Evolutionary conservation across 2,797 vertebrate species (phyloP).

Genomic region (Siniperca scherzeri): DNA sequence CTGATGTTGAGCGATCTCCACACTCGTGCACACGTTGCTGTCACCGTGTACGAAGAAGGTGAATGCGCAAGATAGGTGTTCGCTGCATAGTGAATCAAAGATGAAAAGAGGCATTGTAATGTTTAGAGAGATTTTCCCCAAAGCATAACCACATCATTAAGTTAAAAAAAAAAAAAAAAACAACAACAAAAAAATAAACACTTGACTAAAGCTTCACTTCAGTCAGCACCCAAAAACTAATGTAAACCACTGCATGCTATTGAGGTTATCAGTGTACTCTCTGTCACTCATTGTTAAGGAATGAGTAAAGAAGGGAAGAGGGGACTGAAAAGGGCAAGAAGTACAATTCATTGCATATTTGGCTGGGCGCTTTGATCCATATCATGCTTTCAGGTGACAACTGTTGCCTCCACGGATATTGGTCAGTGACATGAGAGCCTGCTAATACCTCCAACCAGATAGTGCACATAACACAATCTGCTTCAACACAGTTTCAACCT

Average conservation of each 20-base stretch:
- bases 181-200: background rate
- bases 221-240: slow-evolving; percentile 9
- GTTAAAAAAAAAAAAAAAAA: background rate
- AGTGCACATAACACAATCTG: slow-evolving; percentile 6
- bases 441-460: slow-evolving; percentile 19
- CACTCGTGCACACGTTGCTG: slow-evolving; percentile 99
- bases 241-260: slow-evolving; percentile 22
- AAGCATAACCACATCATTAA: slow-evolving; percentile 9
- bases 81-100: slow-evolving; percentile 82
- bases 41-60: slow-evolving; percentile 99
- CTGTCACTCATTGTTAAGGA: slow-evolving; percentile 25
- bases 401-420: slow-evolving; percentile 14
- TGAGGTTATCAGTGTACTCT: slow-evolving; percentile 18
- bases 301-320: background rate
- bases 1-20: slow-evolving; percentile 95
- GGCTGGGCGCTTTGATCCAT: slow-evolving; percentile 11
- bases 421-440: background rate
- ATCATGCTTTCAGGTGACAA: slow-evolving; percentile 38
- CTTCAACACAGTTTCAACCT: slow-evolving; percentile 5
- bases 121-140: slow-evolving; percentile 8
- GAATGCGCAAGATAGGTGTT: slow-evolving; percentile 98
- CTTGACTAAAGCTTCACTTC: background rate
- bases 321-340: background rate
- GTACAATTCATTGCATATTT: slow-evolving; percentile 31
- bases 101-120: slow-evolving; percentile 18